These are phyloP conservation scores for Myotis planiceps DNA, from an alignment of 2,797 vertebrate genomes.

Conservation along the genomic window DNA sequence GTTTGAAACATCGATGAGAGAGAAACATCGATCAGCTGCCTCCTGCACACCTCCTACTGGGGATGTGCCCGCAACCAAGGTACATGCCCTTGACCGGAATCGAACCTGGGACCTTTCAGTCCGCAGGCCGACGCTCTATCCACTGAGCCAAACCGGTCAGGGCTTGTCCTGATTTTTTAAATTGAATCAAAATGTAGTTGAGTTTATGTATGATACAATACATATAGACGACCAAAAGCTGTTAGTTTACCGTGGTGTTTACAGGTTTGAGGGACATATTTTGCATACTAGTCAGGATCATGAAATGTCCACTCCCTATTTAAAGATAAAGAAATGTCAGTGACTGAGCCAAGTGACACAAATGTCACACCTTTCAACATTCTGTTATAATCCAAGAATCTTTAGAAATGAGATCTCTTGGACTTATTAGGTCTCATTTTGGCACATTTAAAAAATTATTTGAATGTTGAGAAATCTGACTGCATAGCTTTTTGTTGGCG, in stretches of 20 bases:
- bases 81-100: no score
- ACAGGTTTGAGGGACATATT: background rate
- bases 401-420: background rate
- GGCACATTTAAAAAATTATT: background rate
- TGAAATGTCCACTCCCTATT: background rate
- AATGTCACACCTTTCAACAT: background rate
- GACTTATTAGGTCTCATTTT: constrained; percentile 23
- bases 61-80: no score
- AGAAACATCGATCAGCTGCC: no score
- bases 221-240: background rate
- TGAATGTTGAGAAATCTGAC: constrained; percentile 18
- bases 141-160: no score
- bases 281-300: background rate
- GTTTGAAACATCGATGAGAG: no score
- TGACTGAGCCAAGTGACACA: background rate
- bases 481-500: background rate
- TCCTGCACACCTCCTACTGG: no score
- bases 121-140: no score
- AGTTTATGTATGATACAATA: constrained; percentile 28
- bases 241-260: background rate
- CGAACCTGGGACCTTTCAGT: no score
- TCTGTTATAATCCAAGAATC: constrained; percentile 7
- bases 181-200: background rate
- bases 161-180: background rate
- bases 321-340: background rate